A percentile compares a stretch with the other conserved stretches of the same genome.
phyloP scores from a whole-genome alignment of 2,888 invertebrate genomes.

The Scrobipalpa atriplicella region DNA sequence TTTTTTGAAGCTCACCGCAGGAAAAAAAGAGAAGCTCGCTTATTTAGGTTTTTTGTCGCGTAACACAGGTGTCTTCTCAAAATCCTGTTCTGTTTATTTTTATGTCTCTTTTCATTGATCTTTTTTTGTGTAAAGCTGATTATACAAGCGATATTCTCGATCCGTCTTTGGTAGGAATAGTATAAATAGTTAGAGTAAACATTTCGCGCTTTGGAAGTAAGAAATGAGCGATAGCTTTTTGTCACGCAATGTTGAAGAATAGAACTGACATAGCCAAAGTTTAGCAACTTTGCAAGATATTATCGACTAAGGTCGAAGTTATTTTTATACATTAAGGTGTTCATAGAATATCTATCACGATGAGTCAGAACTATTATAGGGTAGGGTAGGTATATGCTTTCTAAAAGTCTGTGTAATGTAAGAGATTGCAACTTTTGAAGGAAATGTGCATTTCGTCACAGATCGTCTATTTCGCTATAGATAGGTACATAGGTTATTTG shows the following conservation, averaged over 20 bases:
- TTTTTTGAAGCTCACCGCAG: conserved; percentile 46
- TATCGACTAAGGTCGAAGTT: not conserved
- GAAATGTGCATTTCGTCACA: too few relatives aligned
- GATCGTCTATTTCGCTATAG: too few relatives aligned
- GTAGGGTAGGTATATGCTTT: too few relatives aligned
- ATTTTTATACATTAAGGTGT: conserved; percentile 6
- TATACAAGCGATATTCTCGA: not conserved
- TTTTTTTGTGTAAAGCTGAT: conserved; percentile 39
- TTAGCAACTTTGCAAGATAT: conserved; percentile 12
- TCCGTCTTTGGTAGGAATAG: not conserved
- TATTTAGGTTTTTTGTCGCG: conserved; percentile 64
- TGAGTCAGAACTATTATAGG: not conserved
- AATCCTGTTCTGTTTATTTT: conserved; percentile 50
- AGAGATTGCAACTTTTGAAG: too few relatives aligned
- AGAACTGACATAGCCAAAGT: conserved; percentile 17
- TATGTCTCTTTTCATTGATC: conserved; percentile 48
- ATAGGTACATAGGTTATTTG: too few relatives aligned
- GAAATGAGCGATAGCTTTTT: conserved; percentile 24
- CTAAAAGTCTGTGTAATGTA: too few relatives aligned
- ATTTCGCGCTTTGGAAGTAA: conserved; percentile 22
- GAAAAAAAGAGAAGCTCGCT: conserved; percentile 45
- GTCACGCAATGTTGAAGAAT: conserved; percentile 27
- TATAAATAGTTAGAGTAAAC: conserved; percentile 12
- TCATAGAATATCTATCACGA: not conserved
- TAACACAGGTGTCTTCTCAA: conserved; percentile 68